Percentiles rank a stretch among this genome's conserved stretches.
phyloP scores from a whole-genome alignment of 2,113 vertebrate genomes.

The Petromus typicus region DNA sequence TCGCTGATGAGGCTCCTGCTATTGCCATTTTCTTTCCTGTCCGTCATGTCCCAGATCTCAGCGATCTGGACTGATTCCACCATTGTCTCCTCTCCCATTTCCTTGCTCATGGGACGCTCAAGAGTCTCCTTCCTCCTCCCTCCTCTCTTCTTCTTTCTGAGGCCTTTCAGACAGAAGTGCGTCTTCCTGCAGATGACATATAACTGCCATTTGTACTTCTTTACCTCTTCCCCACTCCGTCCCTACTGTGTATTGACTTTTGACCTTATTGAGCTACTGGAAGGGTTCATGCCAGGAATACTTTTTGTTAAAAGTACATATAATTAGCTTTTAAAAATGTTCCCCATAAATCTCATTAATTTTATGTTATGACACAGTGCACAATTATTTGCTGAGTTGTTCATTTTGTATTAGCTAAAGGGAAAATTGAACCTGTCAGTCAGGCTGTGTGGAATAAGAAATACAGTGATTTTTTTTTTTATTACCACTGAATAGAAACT shows the following conservation, averaged over 20 bases:
- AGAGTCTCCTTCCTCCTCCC: not conserved
- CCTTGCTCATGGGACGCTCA: not conserved
- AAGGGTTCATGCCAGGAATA: not conserved
- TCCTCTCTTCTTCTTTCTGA: not conserved
- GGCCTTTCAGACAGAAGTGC: not conserved
- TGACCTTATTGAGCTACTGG: not conserved
- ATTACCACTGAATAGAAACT: slow-evolving; percentile 55
- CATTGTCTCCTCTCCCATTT: not conserved
- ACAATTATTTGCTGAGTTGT: slow-evolving; percentile 46
- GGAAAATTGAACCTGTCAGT: slow-evolving; percentile 68
- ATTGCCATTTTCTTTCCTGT: not conserved
- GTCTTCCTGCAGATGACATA: not conserved
- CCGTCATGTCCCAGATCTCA: not conserved
- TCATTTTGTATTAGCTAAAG: slow-evolving; percentile 50
- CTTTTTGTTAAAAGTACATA: slow-evolving; percentile 43
- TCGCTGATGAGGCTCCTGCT: not conserved
- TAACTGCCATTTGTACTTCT: not conserved
- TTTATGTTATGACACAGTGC: slow-evolving; percentile 40
- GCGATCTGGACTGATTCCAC: not conserved
- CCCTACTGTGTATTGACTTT: not conserved
- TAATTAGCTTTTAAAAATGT: slow-evolving; percentile 44
- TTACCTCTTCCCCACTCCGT: not conserved
- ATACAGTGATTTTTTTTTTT: slow-evolving; percentile 45
- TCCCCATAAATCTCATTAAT: slow-evolving; percentile 57
- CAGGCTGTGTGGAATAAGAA: slow-evolving; percentile 46